phyloP scores from a whole-genome alignment of 2,888 invertebrate genomes.

The Thysanoteuthis rhombus region DNA sequence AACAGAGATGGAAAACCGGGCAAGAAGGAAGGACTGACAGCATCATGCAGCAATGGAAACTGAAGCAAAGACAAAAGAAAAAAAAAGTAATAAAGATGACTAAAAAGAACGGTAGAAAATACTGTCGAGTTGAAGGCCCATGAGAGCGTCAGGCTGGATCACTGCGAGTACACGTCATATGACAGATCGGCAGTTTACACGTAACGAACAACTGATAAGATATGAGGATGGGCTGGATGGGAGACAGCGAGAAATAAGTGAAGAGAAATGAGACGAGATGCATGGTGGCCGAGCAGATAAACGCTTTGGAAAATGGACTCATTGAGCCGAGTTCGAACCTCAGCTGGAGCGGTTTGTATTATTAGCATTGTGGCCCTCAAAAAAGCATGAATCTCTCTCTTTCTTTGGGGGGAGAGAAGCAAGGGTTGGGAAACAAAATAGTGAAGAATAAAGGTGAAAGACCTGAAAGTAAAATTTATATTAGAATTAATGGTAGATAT shows the following conservation, averaged over 20 bases:
- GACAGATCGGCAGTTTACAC: constrained; percentile 12
- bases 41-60: neutral
- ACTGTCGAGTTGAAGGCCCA: neutral
- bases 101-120: neutral
- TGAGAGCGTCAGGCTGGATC: neutral
- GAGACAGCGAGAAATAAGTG: neutral
- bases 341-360: no score
- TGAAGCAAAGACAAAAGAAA: neutral
- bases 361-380: no score
- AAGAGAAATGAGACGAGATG: neutral
- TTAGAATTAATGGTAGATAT: no score
- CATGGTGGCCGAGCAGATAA: neutral
- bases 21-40: neutral
- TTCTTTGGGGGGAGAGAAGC: no score
- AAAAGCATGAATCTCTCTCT: no score
- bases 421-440: no score
- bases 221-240: neutral
- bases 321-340: no score
- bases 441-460: no score
- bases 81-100: neutral
- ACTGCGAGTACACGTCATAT: neutral
- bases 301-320: no score
- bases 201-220: neutral
- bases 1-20: neutral
- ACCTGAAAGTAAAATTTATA: no score